phyloP scores from a whole-genome alignment of 2,888 invertebrate species.

The Phragmatobia fuliginosa region DNA sequence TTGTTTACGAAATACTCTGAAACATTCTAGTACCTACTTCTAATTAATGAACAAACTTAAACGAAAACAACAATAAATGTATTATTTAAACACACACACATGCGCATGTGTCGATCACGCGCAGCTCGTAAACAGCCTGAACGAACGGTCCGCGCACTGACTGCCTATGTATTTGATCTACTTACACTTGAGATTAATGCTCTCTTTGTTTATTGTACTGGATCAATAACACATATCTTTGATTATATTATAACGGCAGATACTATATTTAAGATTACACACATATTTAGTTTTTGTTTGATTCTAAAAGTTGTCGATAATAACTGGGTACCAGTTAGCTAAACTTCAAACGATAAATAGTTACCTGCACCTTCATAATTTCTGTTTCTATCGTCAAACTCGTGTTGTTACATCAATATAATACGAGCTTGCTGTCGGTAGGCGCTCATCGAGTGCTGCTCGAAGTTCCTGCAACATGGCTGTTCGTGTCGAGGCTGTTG shows the following conservation, averaged over 20 bases:
- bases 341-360: neutral
- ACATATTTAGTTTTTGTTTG: neutral
- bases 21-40: neutral
- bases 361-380: neutral
- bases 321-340: neutral
- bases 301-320: neutral
- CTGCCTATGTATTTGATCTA: neutral
- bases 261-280: neutral
- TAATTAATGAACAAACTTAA: neutral
- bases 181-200: constrained; percentile 8
- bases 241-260: constrained; percentile 4
- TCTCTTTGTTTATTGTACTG: constrained; percentile 9
- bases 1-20: neutral
- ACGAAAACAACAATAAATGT: neutral
- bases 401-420: neutral
- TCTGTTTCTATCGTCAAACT: neutral
- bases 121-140: constrained; percentile 6
- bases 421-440: neutral
- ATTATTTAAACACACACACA: neutral
- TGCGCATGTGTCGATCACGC: neutral
- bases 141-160: neutral
- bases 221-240: constrained; percentile 8
- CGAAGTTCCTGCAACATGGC: too few relatives aligned
- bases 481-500: too few relatives aligned
- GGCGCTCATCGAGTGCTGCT: too few relatives aligned